phyloP scores from a whole-genome alignment of 2,888 invertebrate species.

The Calephelis perditalis region DNA sequence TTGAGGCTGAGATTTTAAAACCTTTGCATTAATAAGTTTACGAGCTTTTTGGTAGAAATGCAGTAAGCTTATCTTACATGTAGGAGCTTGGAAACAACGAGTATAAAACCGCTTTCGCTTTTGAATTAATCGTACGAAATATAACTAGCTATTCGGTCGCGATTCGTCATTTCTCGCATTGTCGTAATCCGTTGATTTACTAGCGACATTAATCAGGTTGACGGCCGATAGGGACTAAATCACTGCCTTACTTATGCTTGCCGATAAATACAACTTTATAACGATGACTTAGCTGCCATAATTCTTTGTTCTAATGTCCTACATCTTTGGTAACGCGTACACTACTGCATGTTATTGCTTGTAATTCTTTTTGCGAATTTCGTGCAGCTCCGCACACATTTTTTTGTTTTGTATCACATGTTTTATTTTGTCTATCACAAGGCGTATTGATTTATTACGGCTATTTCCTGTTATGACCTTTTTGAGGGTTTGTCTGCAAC shows the following conservation, averaged over 20 bases:
- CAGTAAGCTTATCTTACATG: too few relatives aligned
- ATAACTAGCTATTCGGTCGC: constrained; percentile 67
- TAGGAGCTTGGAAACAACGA: too few relatives aligned
- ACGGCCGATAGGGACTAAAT: constrained; percentile 77
- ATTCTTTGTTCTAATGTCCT: constrained; percentile 28
- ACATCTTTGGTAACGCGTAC: constrained; percentile 50
- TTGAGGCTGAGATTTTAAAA: too few relatives aligned
- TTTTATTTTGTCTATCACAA: constrained; percentile 63
- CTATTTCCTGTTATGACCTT: constrained; percentile 59
- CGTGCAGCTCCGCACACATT: constrained; percentile 43
- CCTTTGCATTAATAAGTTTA: too few relatives aligned
- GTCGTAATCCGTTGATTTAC: constrained; percentile 79
- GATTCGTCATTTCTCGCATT: constrained; percentile 78
- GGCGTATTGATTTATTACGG: constrained; percentile 60
- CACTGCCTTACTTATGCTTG: constrained; percentile 55
- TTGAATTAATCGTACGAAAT: constrained; percentile 39
- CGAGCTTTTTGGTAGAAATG: too few relatives aligned
- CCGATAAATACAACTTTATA: constrained; percentile 44
- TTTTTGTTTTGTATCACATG: constrained; percentile 49
- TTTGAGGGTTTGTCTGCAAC: constrained; percentile 59
- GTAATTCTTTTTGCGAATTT: constrained; percentile 75
- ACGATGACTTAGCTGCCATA: constrained; percentile 38
- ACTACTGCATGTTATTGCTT: constrained; percentile 75
- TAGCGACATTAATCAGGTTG: constrained; percentile 77
- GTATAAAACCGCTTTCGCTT: constrained; percentile 13